These are phyloP conservation scores for Catalaphyllia jardinei DNA, from an alignment of 64 coral and sea anemone species.

Conservation along the genomic window DNA sequence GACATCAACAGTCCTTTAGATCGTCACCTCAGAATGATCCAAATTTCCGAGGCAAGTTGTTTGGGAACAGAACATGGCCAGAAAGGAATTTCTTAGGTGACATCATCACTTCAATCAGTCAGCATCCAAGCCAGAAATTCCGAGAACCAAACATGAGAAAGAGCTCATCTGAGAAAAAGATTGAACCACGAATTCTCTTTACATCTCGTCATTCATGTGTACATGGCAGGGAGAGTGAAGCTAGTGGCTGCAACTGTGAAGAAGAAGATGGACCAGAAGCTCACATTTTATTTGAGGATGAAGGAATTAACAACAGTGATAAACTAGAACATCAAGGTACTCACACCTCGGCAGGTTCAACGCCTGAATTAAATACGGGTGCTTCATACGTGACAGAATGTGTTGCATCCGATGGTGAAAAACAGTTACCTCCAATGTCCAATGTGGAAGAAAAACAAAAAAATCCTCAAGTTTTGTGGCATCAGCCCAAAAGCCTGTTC, in stretches of 20 bases:
- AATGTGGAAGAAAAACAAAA: background rate
- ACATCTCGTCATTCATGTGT: background rate
- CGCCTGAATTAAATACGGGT: too few species aligned
- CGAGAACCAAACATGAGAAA: background rate
- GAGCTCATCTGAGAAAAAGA: background rate
- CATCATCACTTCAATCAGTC: background rate
- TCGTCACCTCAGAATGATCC: background rate
- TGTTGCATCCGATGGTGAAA: background rate
- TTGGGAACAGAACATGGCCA: background rate
- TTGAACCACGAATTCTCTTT: background rate
- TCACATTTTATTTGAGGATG: background rate
- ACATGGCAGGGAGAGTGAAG: background rate
- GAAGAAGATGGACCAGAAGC: background rate
- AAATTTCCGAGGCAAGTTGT: background rate
- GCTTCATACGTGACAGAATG: background rate
- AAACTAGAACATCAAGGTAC: background rate
- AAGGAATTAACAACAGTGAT: background rate
- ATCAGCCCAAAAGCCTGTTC: background rate
- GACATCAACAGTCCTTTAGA: background rate
- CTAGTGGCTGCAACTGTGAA: too few species aligned
- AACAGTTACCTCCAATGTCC: background rate
- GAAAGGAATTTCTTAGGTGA: conserved; percentile 8
- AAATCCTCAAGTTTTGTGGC: too few species aligned
- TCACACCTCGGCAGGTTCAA: background rate
- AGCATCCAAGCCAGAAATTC: background rate